Evolutionary conservation across 2,797 vertebrate species (phyloP).

Genomic region (Cygnus olor): DNA sequence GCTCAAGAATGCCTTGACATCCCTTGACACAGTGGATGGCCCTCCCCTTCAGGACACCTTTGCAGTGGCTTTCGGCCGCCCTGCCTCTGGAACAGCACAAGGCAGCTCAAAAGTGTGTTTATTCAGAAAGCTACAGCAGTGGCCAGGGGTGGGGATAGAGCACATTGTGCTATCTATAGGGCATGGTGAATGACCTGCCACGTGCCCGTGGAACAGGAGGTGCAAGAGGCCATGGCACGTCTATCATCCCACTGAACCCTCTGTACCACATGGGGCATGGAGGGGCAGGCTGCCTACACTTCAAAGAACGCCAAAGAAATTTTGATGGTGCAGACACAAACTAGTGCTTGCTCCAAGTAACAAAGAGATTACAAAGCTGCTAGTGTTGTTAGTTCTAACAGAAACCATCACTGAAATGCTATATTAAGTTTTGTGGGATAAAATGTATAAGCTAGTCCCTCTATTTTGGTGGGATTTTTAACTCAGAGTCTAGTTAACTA

Average conservation of each 20-base stretch:
- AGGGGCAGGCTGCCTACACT: background rate
- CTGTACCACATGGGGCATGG: background rate
- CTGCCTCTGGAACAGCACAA: background rate
- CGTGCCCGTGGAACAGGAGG: background rate
- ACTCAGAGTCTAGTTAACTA: background rate
- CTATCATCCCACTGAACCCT: background rate
- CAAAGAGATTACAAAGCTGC: background rate
- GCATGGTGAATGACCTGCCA: background rate
- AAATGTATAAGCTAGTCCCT: background rate
- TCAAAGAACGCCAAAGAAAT: background rate
- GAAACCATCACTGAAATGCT: background rate
- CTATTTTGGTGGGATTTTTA: background rate
- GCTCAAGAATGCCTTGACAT: background rate
- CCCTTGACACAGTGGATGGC: no score
- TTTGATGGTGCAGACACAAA: background rate
- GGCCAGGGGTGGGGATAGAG: rapidly evolving
- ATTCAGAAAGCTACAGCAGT: background rate
- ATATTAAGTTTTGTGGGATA: background rate
- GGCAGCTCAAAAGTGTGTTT: background rate
- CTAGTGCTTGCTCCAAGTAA: background rate
- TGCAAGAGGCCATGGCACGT: background rate
- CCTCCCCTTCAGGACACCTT: background rate
- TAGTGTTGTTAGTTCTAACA: background rate
- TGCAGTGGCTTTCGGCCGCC: background rate
- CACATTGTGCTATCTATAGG: background rate